Conservation (phyloP, 1,140 invertebrate species). For the Ips typographus region DNA sequence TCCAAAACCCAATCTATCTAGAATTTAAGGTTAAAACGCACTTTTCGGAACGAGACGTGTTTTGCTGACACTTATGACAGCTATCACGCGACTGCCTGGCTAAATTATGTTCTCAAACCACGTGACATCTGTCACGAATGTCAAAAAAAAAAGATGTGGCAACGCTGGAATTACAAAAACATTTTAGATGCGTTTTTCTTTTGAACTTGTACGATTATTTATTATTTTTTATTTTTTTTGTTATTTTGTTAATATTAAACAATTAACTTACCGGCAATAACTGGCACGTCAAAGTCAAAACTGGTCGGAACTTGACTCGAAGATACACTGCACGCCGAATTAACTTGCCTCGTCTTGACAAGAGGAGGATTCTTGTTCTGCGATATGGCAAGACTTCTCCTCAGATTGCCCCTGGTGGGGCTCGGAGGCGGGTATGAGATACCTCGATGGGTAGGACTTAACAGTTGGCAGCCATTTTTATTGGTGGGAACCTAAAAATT, state of each 20-base stretch:
- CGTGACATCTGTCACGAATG: too few species aligned
- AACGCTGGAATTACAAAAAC: too few species aligned
- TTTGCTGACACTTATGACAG: too few species aligned
- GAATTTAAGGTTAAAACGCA: too few species aligned
- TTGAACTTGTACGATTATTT: too few species aligned
- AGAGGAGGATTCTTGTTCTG: slow-evolving; percentile 74
- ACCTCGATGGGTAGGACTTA: slow-evolving; percentile 62
- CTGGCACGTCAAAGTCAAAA: slow-evolving; percentile 54
- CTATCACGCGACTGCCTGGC: too few species aligned
- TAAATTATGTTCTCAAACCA: too few species aligned
- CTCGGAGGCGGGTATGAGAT: slow-evolving; percentile 77
- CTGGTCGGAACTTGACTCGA: slow-evolving; percentile 45
- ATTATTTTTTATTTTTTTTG: too few species aligned
- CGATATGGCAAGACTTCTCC: slow-evolving; percentile 67
- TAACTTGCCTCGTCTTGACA: slow-evolving; percentile 63
- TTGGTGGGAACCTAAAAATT: slow-evolving; percentile 51
- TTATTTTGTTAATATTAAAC: too few species aligned
- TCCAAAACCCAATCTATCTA: too few species aligned
- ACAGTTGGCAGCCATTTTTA: slow-evolving; percentile 55
- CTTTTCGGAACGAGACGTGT: background rate
- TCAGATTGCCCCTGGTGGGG: slow-evolving; percentile 67
- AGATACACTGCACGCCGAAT: slow-evolving; percentile 44
- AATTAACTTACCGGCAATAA: slow-evolving; percentile 51
- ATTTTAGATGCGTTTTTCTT: too few species aligned
- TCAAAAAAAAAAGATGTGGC: too few species aligned